A percentile compares a stretch with the other conserved stretches of the same genome.
These are phyloP conservation scores for Labeo rohita DNA, from an alignment of 2,113 vertebrate species.

Conservation along the genomic window DNA sequence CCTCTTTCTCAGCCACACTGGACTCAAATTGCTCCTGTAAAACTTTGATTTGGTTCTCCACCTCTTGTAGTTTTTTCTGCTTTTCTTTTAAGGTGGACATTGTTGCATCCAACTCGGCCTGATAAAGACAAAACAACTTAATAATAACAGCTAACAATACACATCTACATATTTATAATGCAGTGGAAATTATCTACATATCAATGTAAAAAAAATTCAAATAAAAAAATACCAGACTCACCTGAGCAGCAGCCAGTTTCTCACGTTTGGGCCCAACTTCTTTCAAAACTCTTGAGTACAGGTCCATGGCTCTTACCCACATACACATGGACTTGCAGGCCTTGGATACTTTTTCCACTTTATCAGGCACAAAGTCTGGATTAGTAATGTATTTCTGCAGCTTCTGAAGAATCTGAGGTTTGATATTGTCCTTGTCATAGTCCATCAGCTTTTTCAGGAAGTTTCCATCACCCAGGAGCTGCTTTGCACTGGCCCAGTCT, in stretches of 20 bases:
- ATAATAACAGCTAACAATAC: background rate
- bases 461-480: slow-evolving; percentile 81
- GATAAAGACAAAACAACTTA: background rate
- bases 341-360: slow-evolving; percentile 86
- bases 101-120: slow-evolving; percentile 83
- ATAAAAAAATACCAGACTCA: slow-evolving; percentile 50
- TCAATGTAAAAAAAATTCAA: background rate
- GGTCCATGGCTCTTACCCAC: slow-evolving; percentile 84
- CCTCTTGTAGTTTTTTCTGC: slow-evolving; percentile 76
- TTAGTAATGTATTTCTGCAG: slow-evolving; percentile 84
- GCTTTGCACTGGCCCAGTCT: slow-evolving; percentile 83
- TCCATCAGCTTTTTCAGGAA: slow-evolving; percentile 82
- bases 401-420: slow-evolving; percentile 77
- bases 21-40: slow-evolving; percentile 82
- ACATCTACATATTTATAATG: background rate
- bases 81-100: slow-evolving; percentile 80
- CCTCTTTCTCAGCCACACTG: slow-evolving; percentile 80
- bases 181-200: background rate
- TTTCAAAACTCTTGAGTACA: slow-evolving; percentile 82
- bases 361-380: slow-evolving; percentile 84
- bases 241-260: slow-evolving; percentile 80
- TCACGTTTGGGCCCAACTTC: slow-evolving; percentile 82
- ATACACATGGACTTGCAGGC: slow-evolving; percentile 86
- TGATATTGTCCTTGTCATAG: slow-evolving; percentile 86
- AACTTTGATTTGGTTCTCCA: slow-evolving; percentile 77